A percentile compares a stretch with the other conserved stretches of the same genome.
Evolutionary conservation across 92 coral and sea anemone species (phyloP).

Genomic region (Porites rus): DNA sequence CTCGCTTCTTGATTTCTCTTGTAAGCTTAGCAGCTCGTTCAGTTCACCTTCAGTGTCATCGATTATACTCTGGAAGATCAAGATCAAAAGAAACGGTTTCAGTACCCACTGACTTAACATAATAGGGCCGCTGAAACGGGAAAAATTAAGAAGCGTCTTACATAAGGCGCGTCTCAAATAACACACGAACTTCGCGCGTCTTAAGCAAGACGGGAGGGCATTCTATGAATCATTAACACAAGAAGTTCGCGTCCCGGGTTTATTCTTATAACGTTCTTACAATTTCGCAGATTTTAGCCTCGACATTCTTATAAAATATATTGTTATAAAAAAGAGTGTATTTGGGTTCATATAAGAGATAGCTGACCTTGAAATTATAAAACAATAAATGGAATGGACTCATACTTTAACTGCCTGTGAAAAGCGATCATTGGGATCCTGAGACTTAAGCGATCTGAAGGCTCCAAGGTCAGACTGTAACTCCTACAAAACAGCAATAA

Average conservation of each 20-base stretch:
- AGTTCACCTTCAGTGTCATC: constrained; percentile 89
- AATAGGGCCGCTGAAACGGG: background rate
- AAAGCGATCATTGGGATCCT: constrained; percentile 89
- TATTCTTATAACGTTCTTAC: too few relatives aligned
- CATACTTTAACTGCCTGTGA: constrained; percentile 89
- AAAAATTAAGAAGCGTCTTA: background rate
- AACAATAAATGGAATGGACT: background rate
- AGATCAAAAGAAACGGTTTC: background rate
- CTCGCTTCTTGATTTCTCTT: constrained; percentile 73
- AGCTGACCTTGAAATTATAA: too few relatives aligned
- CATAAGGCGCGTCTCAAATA: too few relatives aligned
- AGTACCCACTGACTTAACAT: background rate
- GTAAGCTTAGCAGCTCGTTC: constrained; percentile 78
- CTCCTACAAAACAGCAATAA: constrained; percentile 44
- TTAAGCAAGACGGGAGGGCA: too few relatives aligned
- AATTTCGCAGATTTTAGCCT: too few relatives aligned
- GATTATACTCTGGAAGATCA: constrained; percentile 72
- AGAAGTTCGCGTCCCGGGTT: too few relatives aligned
- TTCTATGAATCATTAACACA: too few relatives aligned
- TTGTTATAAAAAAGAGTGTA: too few relatives aligned
- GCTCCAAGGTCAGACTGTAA: constrained; percentile 81
- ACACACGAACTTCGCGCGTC: too few relatives aligned
- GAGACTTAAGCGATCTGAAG: constrained; percentile 80
- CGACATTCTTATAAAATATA: too few relatives aligned
- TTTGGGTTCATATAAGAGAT: too few relatives aligned